Evolutionary conservation across 1,140 invertebrate genomes (phyloP).

Genomic region (Schlechtendalia chinensis): DNA sequence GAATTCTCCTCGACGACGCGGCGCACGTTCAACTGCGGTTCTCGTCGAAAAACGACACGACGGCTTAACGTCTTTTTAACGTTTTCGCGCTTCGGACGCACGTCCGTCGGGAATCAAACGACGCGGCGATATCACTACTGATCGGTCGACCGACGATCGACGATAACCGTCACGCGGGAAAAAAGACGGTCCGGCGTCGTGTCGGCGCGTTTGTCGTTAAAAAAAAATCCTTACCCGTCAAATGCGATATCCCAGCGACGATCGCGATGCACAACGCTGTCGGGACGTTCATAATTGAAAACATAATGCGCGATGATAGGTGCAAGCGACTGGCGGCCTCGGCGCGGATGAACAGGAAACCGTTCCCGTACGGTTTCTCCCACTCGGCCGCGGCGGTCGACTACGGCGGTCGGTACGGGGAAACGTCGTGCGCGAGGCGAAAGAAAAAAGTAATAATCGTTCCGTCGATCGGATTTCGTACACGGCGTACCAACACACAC

Average conservation of each 20-base stretch:
- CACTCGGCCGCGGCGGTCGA: neutral
- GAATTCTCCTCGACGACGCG: too few relatives aligned
- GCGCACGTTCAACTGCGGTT: too few relatives aligned
- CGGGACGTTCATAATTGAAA: slow-evolving; percentile 43
- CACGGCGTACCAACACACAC: too few relatives aligned
- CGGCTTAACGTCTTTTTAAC: too few relatives aligned
- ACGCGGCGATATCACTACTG: too few relatives aligned
- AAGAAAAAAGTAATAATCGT: neutral
- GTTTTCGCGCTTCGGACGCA: too few relatives aligned
- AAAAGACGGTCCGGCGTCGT: too few relatives aligned
- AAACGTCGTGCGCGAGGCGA: neutral
- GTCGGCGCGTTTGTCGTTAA: too few relatives aligned
- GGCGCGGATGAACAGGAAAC: slow-evolving; percentile 34
- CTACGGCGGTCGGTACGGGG: neutral
- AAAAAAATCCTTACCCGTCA: neutral
- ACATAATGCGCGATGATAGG: slow-evolving; percentile 32
- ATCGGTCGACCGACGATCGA: too few relatives aligned
- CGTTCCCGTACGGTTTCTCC: slow-evolving; percentile 31
- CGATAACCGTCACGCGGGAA: too few relatives aligned
- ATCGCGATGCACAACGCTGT: slow-evolving; percentile 11
- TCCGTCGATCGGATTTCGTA: slow-evolving; percentile 10
- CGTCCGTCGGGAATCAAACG: too few relatives aligned
- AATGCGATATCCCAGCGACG: slow-evolving; percentile 25
- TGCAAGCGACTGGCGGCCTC: slow-evolving; percentile 36
- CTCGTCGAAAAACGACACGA: too few relatives aligned